Percentiles rank a stretch among this genome's conserved stretches.
phyloP scores from a whole-genome alignment of 2,113 vertebrate genomes.

The Menura novaehollandiae region DNA sequence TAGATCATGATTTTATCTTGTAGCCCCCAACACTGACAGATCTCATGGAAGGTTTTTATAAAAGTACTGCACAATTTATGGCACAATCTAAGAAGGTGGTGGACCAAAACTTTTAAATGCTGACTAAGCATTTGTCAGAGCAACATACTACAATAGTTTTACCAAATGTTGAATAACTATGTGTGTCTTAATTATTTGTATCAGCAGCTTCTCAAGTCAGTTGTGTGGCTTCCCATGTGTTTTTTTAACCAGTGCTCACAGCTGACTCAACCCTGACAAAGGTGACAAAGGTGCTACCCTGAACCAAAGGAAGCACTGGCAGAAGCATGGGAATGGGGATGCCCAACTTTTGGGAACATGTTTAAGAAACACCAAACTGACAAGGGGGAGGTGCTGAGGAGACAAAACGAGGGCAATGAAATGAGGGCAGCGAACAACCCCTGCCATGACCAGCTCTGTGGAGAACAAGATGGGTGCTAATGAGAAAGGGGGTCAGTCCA shows the following conservation, averaged over 20 bases:
- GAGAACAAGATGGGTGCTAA: accelerated
- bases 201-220: background rate
- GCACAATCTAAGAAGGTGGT: background rate
- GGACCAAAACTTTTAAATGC: background rate
- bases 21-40: background rate
- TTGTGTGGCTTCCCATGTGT: accelerated
- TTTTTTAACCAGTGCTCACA: background rate
- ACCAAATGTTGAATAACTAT: background rate
- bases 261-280: accelerated
- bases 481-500: accelerated
- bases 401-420: background rate
- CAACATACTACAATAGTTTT: background rate
- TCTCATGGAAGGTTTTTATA: background rate
- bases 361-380: background rate
- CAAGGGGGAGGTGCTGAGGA: accelerated
- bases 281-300: background rate
- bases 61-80: background rate
- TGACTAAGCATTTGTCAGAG: background rate
- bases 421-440: background rate
- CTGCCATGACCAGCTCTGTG: background rate
- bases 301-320: no score
- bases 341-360: accelerated
- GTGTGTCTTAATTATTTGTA: background rate
- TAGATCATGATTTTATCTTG: background rate
- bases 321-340: accelerated